Evolutionary conservation across 2,797 vertebrate genomes (phyloP).

Genomic region (Novumbra hubbsi): DNA sequence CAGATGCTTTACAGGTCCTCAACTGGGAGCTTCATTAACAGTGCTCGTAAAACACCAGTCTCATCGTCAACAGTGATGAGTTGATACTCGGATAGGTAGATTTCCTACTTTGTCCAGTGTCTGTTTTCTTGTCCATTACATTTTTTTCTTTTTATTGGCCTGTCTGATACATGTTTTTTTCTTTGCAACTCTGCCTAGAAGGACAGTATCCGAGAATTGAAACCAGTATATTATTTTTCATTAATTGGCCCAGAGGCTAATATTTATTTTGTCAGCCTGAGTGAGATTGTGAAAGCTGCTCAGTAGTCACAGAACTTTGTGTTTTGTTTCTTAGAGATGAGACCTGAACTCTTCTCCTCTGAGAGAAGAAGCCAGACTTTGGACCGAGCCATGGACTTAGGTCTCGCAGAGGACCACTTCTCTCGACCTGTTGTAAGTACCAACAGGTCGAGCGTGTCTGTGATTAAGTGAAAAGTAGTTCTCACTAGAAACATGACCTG

Average conservation of each 20-base stretch:
- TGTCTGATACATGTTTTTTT: no score
- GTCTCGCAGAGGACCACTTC: constrained; percentile 94
- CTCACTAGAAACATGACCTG: not conserved
- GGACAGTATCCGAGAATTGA: not conserved
- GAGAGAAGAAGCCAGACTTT: constrained; percentile 70
- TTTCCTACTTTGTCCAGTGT: no score
- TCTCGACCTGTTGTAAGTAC: constrained; percentile 85
- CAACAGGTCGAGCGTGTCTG: no score
- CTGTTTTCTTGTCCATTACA: no score
- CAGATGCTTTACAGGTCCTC: not conserved
- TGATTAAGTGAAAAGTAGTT: not conserved
- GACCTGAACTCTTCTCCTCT: constrained; percentile 65
- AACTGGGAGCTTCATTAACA: no score
- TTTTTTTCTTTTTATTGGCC: no score
- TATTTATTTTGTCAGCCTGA: not conserved
- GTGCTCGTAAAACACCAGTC: no score
- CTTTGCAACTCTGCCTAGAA: no score
- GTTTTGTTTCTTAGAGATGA: constrained; percentile 65
- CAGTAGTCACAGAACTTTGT: constrained; percentile 1
- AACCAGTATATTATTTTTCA: not conserved
- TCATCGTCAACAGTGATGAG: no score
- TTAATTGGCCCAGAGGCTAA: not conserved
- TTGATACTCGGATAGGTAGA: no score
- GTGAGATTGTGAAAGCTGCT: not conserved
- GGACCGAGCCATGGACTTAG: constrained; percentile 86